Evolutionary conservation across 2,113 vertebrate genomes (phyloP), one percentile per base, ranked within the genome.

Genomic region (Todiramphus saurophagus): DNA sequence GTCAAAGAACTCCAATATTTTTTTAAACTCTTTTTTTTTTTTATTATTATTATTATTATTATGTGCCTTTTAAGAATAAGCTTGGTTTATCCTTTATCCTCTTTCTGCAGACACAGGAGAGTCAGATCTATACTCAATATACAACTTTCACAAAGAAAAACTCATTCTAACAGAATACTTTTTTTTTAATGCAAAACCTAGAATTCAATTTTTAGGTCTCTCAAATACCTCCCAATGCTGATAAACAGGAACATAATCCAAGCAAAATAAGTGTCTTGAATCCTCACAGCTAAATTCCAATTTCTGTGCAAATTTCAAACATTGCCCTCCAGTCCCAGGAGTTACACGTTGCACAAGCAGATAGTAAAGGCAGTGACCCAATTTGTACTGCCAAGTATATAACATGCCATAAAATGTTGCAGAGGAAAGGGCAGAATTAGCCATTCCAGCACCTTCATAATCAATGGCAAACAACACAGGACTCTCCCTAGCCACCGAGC

Each of bases 241-340:
- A 97, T 95, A 97, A 97, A 96, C 83, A 94, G 89, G 55, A 92
- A 77, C 74, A 94, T 96, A 97, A 97, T 95, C 95, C 95, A 77
- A 91, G 87, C 41, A 96, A 91, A 97, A 59, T 73, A 95, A 97
- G 67, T 31, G 55, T 51, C 87, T 91, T 62, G 77, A 94, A 96
- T 94, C 96, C 96, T 94, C 53, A 33, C 50, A 93, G 94, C 89
- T 94, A 83, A 93, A 94, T 87, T 96, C 96, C 96, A 95, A 97
- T 97, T 97, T 97, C 96, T 97, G 92, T 97, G 96, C 96, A 97
- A 96, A 96, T 96, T 94, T 91, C 67, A 27, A 55, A 75, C 0
- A 35, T 35, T 85, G 83, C 91, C 87, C 81, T 87, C 76, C 69
- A 35, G 78, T 73, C 83, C 89, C 91, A 17, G 48, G 92, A 93